Evolutionary conservation across 1,140 invertebrate genomes (phyloP).

Genomic region (Calliphora vicina): DNA sequence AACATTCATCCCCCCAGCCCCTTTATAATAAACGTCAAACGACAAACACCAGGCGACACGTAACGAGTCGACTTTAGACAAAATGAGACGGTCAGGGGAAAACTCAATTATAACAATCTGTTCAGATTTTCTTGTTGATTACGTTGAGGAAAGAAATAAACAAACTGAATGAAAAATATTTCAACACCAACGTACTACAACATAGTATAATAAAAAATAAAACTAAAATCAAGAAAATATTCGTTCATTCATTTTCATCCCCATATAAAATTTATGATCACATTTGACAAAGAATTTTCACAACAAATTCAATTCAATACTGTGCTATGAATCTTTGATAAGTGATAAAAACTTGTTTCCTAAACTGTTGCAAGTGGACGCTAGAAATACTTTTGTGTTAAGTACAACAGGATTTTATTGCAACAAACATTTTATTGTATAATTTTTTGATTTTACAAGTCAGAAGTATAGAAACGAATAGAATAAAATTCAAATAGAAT

Average conservation of each 20-base stretch:
- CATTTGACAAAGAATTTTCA: not conserved
- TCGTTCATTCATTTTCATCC: not conserved
- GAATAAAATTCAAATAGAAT: not conserved
- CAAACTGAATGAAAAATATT: not conserved
- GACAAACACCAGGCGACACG: not conserved
- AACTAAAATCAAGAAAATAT: too few species aligned
- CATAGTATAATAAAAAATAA: too few species aligned
- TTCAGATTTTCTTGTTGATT: constrained; percentile 49
- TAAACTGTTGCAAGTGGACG: not conserved
- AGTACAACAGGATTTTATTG: not conserved
- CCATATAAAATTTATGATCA: not conserved
- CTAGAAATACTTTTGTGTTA: not conserved
- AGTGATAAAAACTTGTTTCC: not conserved
- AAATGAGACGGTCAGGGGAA: constrained; percentile 43
- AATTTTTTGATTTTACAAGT: not conserved
- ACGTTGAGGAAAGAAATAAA: not conserved
- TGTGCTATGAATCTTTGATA: not conserved
- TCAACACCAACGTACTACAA: not conserved
- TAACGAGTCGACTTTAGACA: constrained; percentile 18
- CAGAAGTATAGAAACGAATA: not conserved
- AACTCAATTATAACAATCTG: constrained; percentile 64
- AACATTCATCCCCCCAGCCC: not conserved
- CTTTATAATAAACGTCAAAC: not conserved
- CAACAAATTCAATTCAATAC: not conserved
- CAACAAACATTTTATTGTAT: not conserved